phyloP scores from a whole-genome alignment of 2,113 vertebrate genomes.

The Myiozetetes cayanensis region DNA sequence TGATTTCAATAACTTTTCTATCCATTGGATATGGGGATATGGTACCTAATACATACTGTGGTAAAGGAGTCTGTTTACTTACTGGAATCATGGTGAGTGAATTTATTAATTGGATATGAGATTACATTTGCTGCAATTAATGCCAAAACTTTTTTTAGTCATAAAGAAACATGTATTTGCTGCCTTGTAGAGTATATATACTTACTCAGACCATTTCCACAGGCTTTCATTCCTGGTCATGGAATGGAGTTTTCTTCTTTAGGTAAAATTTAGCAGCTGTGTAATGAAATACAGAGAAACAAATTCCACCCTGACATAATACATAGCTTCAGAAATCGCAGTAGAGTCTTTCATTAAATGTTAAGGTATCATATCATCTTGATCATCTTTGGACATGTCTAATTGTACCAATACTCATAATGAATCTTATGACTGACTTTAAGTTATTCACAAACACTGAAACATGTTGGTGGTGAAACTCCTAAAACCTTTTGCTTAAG shows the following conservation, averaged over 20 bases:
- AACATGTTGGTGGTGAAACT: not conserved
- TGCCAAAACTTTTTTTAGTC: not conserved
- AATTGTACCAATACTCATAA: not conserved
- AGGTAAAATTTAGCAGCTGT: not conserved
- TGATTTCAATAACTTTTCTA: slow-evolving; percentile 99
- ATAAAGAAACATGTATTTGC: not conserved
- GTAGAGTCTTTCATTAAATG: not conserved
- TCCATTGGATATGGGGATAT: slow-evolving; percentile 99
- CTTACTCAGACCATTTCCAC: not conserved
- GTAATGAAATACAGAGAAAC: not conserved
- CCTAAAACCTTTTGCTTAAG: not conserved
- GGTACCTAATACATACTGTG: slow-evolving; percentile 99
- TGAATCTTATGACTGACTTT: not conserved
- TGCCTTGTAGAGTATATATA: not conserved
- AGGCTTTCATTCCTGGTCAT: not conserved
- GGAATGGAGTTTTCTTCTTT: not conserved
- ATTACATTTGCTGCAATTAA: not conserved
- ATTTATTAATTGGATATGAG: not conserved
- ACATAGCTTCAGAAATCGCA: not conserved
- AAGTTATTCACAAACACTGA: not conserved
- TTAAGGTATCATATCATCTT: not conserved
- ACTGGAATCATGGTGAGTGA: slow-evolving; percentile 97
- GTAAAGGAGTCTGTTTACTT: slow-evolving; percentile 97
- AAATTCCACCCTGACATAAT: not conserved
- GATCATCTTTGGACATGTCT: not conserved